Evolutionary conservation across 2,797 vertebrate genomes (phyloP).

Genomic region (Neomorphus geoffroyi): DNA sequence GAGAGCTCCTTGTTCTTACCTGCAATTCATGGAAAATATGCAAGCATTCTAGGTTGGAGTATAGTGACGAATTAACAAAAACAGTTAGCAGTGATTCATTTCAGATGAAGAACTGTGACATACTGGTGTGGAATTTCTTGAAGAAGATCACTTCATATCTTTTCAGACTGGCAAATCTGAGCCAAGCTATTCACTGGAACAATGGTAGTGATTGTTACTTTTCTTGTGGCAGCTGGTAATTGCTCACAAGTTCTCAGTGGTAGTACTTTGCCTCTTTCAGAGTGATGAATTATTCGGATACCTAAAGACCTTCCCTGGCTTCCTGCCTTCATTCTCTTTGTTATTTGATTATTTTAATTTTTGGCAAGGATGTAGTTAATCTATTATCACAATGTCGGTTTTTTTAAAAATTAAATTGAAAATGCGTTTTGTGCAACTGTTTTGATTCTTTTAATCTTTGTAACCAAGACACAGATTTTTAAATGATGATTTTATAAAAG

Average conservation of each 20-base stretch:
- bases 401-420: not conserved
- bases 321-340: not conserved
- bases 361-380: not conserved
- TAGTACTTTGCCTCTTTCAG: not conserved
- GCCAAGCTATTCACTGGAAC: not conserved
- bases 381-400: not conserved
- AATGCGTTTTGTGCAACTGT: not conserved
- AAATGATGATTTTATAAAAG: not conserved
- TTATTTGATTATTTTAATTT: not conserved
- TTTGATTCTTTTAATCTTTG: not conserved
- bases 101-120: not conserved
- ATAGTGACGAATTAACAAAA: not conserved
- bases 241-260: not conserved
- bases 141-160: not conserved
- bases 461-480: not conserved
- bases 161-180: not conserved
- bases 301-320: not conserved
- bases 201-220: not conserved
- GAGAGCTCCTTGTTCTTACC: not conserved
- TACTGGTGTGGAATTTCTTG: not conserved
- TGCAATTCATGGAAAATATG: not conserved
- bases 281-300: not conserved
- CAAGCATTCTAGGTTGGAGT: not conserved
- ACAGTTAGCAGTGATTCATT: not conserved
- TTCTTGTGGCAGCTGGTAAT: not conserved